Evolutionary conservation across 2,113 vertebrate genomes (phyloP), one percentile per base, ranked within the genome.

Genomic region (Chloropsis hardwickii): DNA sequence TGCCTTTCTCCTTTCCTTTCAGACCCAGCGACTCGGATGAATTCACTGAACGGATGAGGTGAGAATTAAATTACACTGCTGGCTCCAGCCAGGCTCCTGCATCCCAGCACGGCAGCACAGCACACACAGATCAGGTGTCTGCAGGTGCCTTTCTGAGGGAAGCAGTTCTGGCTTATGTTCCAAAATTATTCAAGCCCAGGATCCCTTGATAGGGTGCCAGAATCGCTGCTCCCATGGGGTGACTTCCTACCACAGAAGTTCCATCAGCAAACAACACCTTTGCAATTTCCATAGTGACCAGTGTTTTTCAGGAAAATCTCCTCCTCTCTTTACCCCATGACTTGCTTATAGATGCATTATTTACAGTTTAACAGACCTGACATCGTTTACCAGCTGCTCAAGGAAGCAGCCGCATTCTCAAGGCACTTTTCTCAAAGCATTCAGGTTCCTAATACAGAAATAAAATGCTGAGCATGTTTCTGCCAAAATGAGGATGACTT

Each of bases 1-100:
- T 35, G 33, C 39, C 40, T 40, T 31, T 42, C 77, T 86, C 29
- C 81, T 81, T 19, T 70, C 65, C 65, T 82, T 78, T 66, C 10
- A 80, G 19, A 44, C 1, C 1, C 0, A 77, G 64, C 16, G 8
- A 23, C 72, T 50, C 9, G 1, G 29, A 11, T 3, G 0, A 58
- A 45, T 23, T 35, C 57, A 81, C 65, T 11, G 53, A 54, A 9
- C 0, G 5, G 17, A 5, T 4, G 61, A 91, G 57, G 57, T 14
- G 60, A 85, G 70, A 65, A 53, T 73, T 44, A 37, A 81, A 51
- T 87, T 79, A 57, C 83, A 83, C 5, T 5, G 2, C 87, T 51
- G 33, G 54, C 31, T 86, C 14, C 78, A 67, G 65, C 25, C 69
- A 44, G 33, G 42, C 21, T 39, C 28, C 84, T 69, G 58, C 35